Conservation (phyloP, 2,888 invertebrate species). For the Micoletzkya japonica region DNA sequence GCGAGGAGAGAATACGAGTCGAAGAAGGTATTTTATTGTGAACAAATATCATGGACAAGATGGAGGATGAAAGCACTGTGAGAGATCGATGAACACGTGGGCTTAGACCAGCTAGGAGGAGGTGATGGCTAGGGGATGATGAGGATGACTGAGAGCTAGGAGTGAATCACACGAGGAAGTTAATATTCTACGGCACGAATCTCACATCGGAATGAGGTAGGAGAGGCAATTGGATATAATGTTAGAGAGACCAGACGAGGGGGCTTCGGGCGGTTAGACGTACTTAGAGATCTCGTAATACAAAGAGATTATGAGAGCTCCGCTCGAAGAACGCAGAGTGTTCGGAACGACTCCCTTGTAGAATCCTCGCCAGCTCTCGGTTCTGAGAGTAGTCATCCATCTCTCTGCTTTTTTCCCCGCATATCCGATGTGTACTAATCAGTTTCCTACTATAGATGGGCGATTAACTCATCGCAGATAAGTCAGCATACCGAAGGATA, state of each 20-base stretch:
- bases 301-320: constrained; percentile 57
- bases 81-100: background rate
- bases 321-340: constrained; percentile 53
- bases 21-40: no score
- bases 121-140: background rate
- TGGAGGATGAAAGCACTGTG: no score
- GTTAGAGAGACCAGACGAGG: background rate
- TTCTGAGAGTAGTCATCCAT: constrained; percentile 37
- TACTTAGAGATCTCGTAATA: constrained; percentile 60
- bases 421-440: no score
- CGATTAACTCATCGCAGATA: no score
- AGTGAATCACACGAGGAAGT: background rate
- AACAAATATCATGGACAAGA: no score
- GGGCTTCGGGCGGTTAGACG: constrained; percentile 35
- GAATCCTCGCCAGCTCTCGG: constrained; percentile 47
- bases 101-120: background rate
- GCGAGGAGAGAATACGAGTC: no score
- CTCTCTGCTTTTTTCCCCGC: constrained; percentile 2
- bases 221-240: no score
- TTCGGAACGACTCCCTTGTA: constrained; percentile 55
- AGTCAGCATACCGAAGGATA: constrained; percentile 40
- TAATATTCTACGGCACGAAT: background rate
- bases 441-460: no score
- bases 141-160: background rate
- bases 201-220: background rate